Percentiles rank a stretch among this genome's conserved stretches.
Conservation (phyloP, 2,113 vertebrate species). For the Eidolon helvum region DNA sequence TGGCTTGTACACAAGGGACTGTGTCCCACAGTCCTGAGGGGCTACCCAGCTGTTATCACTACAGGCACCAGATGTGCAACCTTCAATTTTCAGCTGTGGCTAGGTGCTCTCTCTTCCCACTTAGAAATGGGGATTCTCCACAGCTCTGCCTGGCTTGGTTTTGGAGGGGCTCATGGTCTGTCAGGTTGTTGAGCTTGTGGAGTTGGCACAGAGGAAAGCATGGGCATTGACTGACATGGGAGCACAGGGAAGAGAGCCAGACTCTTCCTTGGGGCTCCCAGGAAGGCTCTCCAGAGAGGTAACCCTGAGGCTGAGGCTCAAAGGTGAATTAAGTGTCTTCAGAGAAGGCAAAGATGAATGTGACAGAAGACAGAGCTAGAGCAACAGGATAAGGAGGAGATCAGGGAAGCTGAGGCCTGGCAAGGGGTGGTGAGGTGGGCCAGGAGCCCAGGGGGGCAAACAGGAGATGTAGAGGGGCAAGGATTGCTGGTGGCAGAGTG, state of each 20-base stretch:
- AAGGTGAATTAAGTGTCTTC: not conserved
- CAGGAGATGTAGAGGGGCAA: not conserved
- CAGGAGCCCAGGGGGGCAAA: not conserved
- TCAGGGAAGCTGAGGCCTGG: not conserved
- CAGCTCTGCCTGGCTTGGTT: not conserved
- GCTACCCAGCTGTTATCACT: not conserved
- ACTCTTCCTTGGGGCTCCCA: not conserved
- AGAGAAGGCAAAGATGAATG: not conserved
- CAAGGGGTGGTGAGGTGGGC: not conserved
- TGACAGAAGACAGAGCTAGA: not conserved
- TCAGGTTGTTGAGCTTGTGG: not conserved
- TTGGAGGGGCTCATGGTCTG: not conserved
- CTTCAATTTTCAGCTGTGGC: not conserved
- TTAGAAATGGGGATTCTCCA: not conserved
- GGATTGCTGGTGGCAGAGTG: not conserved
- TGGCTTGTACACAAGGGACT: not conserved
- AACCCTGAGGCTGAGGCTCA: not conserved
- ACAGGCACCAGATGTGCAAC: not conserved
- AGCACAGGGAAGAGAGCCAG: not conserved
- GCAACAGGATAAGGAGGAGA: not conserved
- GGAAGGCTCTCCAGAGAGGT: not conserved
- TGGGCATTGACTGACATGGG: not conserved
- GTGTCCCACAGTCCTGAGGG: not conserved
- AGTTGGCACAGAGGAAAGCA: not conserved
- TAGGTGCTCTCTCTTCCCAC: not conserved